A percentile compares a stretch with the other conserved stretches of the same genome.
phyloP scores from a whole-genome alignment of 2,888 invertebrate genomes.

The Parapristionchus giblindavisi region DNA sequence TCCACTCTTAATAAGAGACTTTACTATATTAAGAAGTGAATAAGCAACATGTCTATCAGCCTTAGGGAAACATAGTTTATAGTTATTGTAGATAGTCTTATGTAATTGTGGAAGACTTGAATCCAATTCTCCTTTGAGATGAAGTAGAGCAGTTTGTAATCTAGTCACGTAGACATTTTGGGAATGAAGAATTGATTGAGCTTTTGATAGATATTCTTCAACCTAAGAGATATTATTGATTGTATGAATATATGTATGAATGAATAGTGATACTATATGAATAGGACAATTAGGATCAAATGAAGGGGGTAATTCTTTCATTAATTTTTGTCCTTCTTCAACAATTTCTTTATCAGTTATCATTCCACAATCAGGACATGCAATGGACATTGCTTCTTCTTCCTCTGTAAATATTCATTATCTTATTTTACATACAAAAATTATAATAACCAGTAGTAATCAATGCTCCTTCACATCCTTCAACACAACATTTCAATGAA shows the following conservation, averaged over 20 bases:
- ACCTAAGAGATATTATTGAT: not conserved
- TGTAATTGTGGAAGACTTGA: constrained; percentile 42
- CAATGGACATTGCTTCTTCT: constrained; percentile 48
- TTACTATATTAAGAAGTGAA: constrained; percentile 65
- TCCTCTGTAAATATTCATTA: constrained; percentile 18
- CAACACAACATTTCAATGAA: constrained; percentile 44
- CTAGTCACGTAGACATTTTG: constrained; percentile 46
- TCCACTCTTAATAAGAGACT: constrained; percentile 58
- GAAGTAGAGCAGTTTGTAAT: constrained; percentile 41
- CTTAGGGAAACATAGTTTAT: constrained; percentile 63
- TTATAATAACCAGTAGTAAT: constrained; percentile 50
- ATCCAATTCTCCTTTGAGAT: constrained; percentile 35
- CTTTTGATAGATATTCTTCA: constrained; percentile 31
- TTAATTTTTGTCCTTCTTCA: constrained; percentile 55
- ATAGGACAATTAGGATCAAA: constrained; percentile 56
- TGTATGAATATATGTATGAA: not conserved
- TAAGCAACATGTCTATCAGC: constrained; percentile 67
- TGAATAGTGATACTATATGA: constrained; percentile 3
- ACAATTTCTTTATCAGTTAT: constrained; percentile 44
- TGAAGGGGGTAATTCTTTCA: constrained; percentile 56
- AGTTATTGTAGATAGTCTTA: constrained; percentile 56
- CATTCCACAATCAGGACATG: constrained; percentile 57
- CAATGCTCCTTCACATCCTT: constrained; percentile 59
- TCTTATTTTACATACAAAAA: not conserved
- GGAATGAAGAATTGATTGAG: constrained; percentile 40